Conservation (phyloP, 2,888 invertebrate species). For the Synergus laeviventris region DNA sequence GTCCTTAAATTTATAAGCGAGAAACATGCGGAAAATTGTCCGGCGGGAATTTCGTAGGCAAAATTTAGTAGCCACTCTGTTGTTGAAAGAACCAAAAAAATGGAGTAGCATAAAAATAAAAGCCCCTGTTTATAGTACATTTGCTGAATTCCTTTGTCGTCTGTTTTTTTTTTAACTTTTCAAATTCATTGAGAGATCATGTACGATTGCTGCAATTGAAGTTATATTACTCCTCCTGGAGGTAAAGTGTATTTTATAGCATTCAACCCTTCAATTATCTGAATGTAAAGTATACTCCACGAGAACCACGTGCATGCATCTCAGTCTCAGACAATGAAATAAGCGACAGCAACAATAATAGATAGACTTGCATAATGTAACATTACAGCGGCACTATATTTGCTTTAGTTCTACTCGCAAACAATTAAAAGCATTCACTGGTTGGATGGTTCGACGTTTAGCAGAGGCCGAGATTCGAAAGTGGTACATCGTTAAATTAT, state of each 20-base stretch:
- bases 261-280: slow-evolving; percentile 33
- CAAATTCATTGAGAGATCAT: slow-evolving; percentile 12
- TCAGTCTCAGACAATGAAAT: slow-evolving; percentile 35
- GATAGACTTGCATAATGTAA: slow-evolving; percentile 39
- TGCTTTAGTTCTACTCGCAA: slow-evolving; percentile 38
- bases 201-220: slow-evolving; percentile 1
- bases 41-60: no score
- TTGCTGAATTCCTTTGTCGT: no score
- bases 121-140: no score
- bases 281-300: slow-evolving; percentile 26
- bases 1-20: no score
- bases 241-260: slow-evolving; percentile 29
- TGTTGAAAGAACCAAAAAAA: no score
- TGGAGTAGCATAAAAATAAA: no score
- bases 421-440: slow-evolving; percentile 39
- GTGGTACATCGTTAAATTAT: slow-evolving; percentile 52
- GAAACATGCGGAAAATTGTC: no score
- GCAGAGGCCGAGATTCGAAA: slow-evolving; percentile 53
- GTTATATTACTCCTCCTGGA: background rate
- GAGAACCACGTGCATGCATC: slow-evolving; percentile 31
- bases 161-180: background rate
- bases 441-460: slow-evolving; percentile 40
- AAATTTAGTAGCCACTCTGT: no score
- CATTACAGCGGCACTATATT: slow-evolving; percentile 37
- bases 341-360: slow-evolving; percentile 40